A percentile compares a stretch with the other conserved stretches of the same genome.
Evolutionary conservation across 2,113 vertebrate species (phyloP).

Genomic region (Proterorhinus semilunaris): DNA sequence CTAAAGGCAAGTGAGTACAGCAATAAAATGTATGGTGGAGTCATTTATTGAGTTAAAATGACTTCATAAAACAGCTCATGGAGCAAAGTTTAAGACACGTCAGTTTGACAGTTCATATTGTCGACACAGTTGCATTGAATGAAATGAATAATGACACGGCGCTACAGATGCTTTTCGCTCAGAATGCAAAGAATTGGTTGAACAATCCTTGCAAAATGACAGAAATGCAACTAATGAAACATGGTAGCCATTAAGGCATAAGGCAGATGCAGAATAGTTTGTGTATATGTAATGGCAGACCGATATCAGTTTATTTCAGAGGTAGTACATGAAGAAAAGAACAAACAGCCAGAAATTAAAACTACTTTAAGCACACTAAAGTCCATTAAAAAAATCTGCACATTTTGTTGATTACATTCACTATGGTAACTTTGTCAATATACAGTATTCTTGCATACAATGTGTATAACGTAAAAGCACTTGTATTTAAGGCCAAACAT

Average conservation of each 20-base stretch:
- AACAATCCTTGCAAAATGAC: constrained; percentile 17
- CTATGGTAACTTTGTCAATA: constrained; percentile 59
- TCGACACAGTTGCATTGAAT: constrained; percentile 23
- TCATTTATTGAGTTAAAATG: background rate
- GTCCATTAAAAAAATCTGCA: constrained; percentile 19
- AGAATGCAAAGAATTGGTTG: constrained; percentile 37
- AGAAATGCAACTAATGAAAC: constrained; percentile 19
- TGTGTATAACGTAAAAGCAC: constrained; percentile 64
- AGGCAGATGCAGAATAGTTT: constrained; percentile 67
- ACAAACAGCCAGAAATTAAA: constrained; percentile 33
- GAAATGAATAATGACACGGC: constrained; percentile 17
- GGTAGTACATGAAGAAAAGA: constrained; percentile 73
- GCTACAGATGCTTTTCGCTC: constrained; percentile 46
- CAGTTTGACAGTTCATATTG: constrained; percentile 30
- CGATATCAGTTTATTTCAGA: constrained; percentile 66
- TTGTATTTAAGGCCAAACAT: constrained; percentile 74
- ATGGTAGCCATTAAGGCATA: constrained; percentile 71
- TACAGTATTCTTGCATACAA: constrained; percentile 61
- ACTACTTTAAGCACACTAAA: constrained; percentile 32
- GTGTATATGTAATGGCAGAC: constrained; percentile 36
- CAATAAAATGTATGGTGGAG: background rate
- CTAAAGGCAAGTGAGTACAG: background rate
- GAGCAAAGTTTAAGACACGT: constrained; percentile 36
- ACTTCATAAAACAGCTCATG: constrained; percentile 44
- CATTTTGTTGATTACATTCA: constrained; percentile 36